Evolutionary conservation across 2,113 vertebrate species (phyloP).

Genomic region (Muscicapa adusta): DNA sequence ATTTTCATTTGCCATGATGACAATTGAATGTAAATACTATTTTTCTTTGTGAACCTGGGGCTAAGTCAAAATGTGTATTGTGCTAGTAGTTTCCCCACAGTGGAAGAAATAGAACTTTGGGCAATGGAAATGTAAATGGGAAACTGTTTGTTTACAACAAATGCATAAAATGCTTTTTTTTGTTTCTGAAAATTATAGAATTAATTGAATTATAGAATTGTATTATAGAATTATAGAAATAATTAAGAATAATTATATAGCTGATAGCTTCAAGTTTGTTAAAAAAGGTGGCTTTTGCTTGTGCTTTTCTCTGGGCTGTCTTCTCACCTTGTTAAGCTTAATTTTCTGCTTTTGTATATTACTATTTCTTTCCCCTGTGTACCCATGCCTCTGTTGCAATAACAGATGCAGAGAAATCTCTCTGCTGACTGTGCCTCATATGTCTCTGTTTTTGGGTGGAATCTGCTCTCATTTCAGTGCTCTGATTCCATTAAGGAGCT

Average conservation of each 20-base stretch:
- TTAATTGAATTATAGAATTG: no score
- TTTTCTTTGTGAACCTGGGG: background rate
- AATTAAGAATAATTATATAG: background rate
- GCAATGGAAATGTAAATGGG: background rate
- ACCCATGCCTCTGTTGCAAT: background rate
- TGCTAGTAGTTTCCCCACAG: background rate
- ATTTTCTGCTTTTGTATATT: background rate
- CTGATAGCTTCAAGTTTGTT: background rate
- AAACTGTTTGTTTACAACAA: background rate
- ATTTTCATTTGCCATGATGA: slow-evolving; percentile 5
- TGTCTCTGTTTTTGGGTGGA: background rate
- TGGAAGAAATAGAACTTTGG: background rate
- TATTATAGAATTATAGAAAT: no score
- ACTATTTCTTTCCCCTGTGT: background rate
- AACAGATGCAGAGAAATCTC: background rate
- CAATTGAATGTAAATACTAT: slow-evolving; percentile 24
- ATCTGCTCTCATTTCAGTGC: background rate
- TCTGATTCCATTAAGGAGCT: background rate
- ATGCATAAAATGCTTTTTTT: background rate
- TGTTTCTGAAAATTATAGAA: background rate
- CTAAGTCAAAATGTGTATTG: background rate
- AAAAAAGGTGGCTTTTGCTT: background rate
- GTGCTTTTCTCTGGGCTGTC: background rate
- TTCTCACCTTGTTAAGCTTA: background rate
- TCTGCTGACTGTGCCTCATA: background rate